phyloP scores from a whole-genome alignment of 2,797 vertebrate species.

The Lutjanus argentimaculatus region DNA sequence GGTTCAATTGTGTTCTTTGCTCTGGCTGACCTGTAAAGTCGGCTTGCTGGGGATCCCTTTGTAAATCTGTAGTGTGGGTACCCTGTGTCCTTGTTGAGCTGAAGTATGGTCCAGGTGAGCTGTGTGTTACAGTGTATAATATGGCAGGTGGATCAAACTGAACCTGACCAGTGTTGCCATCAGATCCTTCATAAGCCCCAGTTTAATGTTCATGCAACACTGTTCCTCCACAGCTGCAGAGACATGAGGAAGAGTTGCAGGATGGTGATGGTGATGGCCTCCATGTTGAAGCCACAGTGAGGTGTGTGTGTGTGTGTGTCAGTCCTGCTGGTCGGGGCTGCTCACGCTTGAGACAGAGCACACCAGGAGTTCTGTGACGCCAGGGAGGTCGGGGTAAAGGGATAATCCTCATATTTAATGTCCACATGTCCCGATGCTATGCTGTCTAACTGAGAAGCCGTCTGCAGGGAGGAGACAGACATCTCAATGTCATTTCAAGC shows the following conservation, averaged over 20 bases:
- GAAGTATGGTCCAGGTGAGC: constrained; percentile 21
- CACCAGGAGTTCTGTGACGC: constrained; percentile 93
- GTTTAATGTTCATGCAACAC: not conserved
- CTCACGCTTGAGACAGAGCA: constrained; percentile 92
- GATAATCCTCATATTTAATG: constrained; percentile 95
- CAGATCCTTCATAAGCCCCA: not conserved
- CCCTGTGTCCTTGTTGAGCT: constrained; percentile 15
- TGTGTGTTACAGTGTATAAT: constrained; percentile 2
- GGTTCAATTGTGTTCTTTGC: not conserved
- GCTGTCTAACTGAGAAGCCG: constrained; percentile 84
- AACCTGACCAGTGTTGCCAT: no score
- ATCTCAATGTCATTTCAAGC: not conserved
- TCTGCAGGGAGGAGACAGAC: constrained; percentile 61
- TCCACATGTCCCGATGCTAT: constrained; percentile 86
- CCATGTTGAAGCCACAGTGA: not conserved
- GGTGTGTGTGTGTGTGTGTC: not conserved
- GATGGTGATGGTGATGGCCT: not conserved
- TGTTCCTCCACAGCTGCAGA: constrained; percentile 13
- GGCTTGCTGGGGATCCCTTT: not conserved
- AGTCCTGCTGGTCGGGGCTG: constrained; percentile 19
- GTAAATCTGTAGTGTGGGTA: not conserved
- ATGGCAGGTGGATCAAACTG: constrained; percentile 6
- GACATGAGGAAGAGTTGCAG: not conserved
- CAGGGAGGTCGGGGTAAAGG: constrained; percentile 86
- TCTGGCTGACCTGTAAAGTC: not conserved